These are phyloP conservation scores for Petrolisthes manimaculis DNA, from an alignment of 2,888 invertebrate species.

Conservation along the genomic window DNA sequence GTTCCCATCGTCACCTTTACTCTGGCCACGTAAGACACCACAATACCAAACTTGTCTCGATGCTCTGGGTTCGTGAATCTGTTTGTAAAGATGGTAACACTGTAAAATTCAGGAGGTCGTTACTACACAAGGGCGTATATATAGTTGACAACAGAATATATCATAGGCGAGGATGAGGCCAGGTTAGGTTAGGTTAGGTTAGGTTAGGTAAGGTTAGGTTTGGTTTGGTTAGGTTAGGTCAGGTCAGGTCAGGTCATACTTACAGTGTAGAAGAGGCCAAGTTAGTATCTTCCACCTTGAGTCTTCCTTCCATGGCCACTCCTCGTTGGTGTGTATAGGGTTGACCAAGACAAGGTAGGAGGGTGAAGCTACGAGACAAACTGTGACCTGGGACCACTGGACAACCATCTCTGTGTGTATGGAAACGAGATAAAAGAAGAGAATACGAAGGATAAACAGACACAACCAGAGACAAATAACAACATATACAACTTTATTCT, in stretches of 20 bases:
- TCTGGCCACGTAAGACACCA: slow-evolving; percentile 94
- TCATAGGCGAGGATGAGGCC: neutral
- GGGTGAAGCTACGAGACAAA: slow-evolving; percentile 85
- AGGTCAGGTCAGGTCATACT: slow-evolving; percentile 69
- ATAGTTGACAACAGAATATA: neutral
- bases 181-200: no score
- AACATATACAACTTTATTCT: neutral
- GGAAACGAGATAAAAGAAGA: neutral
- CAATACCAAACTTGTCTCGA: slow-evolving; percentile 93
- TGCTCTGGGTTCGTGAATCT: slow-evolving; percentile 83
- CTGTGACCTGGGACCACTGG: slow-evolving; percentile 93
- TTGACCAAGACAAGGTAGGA: slow-evolving; percentile 76
- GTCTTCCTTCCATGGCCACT: slow-evolving; percentile 90
- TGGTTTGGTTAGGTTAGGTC: slow-evolving; percentile 67
- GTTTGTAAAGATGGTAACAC: slow-evolving; percentile 3
- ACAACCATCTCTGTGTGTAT: slow-evolving; percentile 81
- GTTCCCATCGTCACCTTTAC: slow-evolving; percentile 93
- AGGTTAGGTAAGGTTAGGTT: slow-evolving; percentile 80
- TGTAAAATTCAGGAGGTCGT: no score
- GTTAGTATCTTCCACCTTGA: slow-evolving; percentile 84
- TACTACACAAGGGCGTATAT: neutral
- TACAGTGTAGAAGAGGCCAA: slow-evolving; percentile 93
- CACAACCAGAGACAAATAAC: slow-evolving; percentile 1
- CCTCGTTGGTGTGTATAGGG: slow-evolving; percentile 79
- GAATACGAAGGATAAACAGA: neutral